Base-by-base conservation (phyloP, 2,888 invertebrate species). In the Chrysodeixis includens region DNA sequence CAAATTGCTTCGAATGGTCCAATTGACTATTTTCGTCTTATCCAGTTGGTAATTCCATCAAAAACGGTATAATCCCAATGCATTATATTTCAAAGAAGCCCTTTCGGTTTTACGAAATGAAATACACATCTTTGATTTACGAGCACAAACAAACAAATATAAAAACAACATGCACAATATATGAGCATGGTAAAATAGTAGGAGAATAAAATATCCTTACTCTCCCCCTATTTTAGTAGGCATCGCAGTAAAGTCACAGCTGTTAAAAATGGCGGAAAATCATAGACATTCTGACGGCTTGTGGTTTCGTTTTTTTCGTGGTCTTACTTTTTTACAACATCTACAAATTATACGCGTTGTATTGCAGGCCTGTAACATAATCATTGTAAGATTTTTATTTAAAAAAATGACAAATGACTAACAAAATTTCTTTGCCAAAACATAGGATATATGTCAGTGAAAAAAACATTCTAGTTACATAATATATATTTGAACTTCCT, bases 171-270 rank as follows among this genome's bases (percentile, higher is more conserved):
- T 49, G 46, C 18, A 9, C 18, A 20, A 49, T 49, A 49, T 49
- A 49, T 49, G 46, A 18, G 18, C 10, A 49, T 12, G 46, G 10
- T 20, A 49, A 49, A 49, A 49, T 49, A 18, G 10, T 9, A 10
- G 46, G 18, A 49, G 18, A 49, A 49, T 49, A 49, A 49, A 49
- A 49, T 18, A 18, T 49, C 46, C 46, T 46, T 59, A 59, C 22
- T 40, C 40, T 40, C 18, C 26, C 51, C 18, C 20, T 51, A 40
- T 35, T 52, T 59, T 53, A 59, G 52, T 53, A 26, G 35, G 22
- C 59, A 52, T 59, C 18, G 58, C 51, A 59, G 53, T 60, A 53
- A 60, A 53, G 60, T 60, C 53, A 44, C 30, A 60, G 18, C 53
- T 60, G 53, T 60, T 53, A 49, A 49, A 49, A 49, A 49, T 49